A percentile compares a stretch with the other conserved stretches of the same genome.
Evolutionary conservation across 35 echinoderm and acorn worm species (phyloP).

Genomic region (Apostichopus japonicus): DNA sequence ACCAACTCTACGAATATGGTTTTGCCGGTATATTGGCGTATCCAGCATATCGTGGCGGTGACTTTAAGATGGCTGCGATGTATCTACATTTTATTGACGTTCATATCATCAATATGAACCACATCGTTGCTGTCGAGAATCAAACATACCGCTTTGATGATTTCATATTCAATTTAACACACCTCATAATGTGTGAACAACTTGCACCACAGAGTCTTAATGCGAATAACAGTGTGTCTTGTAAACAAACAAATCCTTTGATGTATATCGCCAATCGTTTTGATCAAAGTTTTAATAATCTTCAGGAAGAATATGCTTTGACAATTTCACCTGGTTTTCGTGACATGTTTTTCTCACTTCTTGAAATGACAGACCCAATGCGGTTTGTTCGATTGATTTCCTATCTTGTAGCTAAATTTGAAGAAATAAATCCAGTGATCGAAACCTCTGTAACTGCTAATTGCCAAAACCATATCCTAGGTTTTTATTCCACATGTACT

Average conservation of each 20-base stretch:
- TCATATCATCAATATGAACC: neutral
- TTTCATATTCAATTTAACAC: neutral
- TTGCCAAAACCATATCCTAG: neutral
- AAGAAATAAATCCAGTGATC: neutral
- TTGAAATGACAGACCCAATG: neutral
- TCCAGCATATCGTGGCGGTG: neutral
- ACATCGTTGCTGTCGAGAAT: neutral
- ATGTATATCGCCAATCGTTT: neutral
- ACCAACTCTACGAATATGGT: conserved; percentile 21
- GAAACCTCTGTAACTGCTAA: neutral
- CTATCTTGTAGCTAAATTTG: neutral
- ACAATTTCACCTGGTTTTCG: neutral
- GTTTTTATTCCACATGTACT: neutral
- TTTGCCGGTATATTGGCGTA: neutral
- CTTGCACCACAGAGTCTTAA: neutral
- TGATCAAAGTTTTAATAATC: neutral
- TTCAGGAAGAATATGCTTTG: neutral
- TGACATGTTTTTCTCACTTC: neutral
- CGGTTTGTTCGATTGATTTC: neutral
- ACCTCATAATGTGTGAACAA: neutral
- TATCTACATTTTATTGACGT: neutral
- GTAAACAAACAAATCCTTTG: neutral
- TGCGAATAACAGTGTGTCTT: neutral
- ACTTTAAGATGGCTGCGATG: neutral
- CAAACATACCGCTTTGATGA: neutral